Base-by-base conservation (phyloP, 1,140 invertebrate genomes). In the Drosophila biarmipes region DNA sequence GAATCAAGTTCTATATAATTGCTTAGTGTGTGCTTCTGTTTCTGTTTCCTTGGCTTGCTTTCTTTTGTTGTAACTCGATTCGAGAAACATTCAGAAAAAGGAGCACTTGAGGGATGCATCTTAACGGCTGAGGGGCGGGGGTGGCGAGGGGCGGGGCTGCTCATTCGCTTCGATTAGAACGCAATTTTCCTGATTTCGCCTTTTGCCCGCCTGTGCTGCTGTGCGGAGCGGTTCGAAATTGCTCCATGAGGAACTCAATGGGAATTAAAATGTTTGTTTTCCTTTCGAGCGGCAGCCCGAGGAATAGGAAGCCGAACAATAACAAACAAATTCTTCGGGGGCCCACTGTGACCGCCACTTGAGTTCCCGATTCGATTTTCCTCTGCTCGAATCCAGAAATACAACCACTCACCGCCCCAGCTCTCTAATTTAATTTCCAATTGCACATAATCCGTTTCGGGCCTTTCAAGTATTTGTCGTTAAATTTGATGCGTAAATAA, bases 261-360 rank as follows among this genome's bases (percentile, higher is more conserved):
- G 84, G 82, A 87, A 82, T 87, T 87, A 79, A 82, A 87, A 87
- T 87, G 82, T 86, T 87, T 81, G 78, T 81, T 78, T 69, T 69
- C 52, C 38, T 54, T 69, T 56, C 53, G 31, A 40, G 53, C 58
- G 15, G 17, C 57, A 57, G n/a, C 12, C 12, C 53, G 59, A 17
- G 14, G 40, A 43, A 45, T 12, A 27, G 37, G 37, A 55, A 56
- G 57, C 76, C 63, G 61, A 58, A 59, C 52, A 77, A 67, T 46
- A 69, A 56, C 48, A 72, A 40, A 38, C 35, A 52, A 57, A 75
- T 75, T 73, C 57, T 40, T 62, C 62, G 61, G 35, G 48, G 29
- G 48, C 59, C 62, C 62, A 45, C 73, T 75, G 73, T 75, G 73
- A 37, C 59, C 59, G 71, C 53, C 72, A 75, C 73, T 75, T 75